Evolutionary conservation across 2,888 invertebrate species (phyloP).

Genomic region (Pollenia amentaria): DNA sequence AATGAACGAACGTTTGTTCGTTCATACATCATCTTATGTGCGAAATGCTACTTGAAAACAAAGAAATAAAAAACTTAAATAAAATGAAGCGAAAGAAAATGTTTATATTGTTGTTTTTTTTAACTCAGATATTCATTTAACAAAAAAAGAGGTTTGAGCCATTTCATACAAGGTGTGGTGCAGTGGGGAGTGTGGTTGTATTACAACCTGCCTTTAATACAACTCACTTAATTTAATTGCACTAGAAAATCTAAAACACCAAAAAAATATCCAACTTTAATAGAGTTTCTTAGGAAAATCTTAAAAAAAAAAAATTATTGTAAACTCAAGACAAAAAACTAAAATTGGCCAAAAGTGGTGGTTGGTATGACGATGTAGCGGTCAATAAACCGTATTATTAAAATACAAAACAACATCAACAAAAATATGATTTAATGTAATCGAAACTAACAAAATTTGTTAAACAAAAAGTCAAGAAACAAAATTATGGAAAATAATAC

Average conservation of each 20-base stretch:
- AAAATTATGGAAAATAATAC: constrained; percentile 20
- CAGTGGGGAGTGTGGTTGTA: constrained; percentile 10
- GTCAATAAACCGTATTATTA: constrained; percentile 70
- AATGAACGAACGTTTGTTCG: not conserved
- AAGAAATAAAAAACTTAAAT: not conserved
- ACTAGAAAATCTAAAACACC: constrained; percentile 49
- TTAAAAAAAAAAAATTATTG: not conserved
- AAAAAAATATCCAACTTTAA: constrained; percentile 20
- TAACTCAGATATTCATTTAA: not conserved
- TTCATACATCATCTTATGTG: constrained; percentile 66
- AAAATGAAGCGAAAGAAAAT: constrained; percentile 7
- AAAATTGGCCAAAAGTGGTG: constrained; percentile 59
- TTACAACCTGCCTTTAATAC: constrained; percentile 56
- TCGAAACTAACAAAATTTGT: constrained; percentile 53
- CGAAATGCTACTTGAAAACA: constrained; percentile 53
- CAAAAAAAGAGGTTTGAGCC: constrained; percentile 17
- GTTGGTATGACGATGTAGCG: constrained; percentile 43
- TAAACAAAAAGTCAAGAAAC: not conserved
- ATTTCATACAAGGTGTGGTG: constrained; percentile 61
- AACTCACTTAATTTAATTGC: constrained; percentile 70
- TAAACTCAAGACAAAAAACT: constrained; percentile 1
- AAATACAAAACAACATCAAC: constrained; percentile 33
- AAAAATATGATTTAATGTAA: constrained; percentile 64
- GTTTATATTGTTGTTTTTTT: not conserved
- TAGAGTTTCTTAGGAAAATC: constrained; percentile 15